Base-by-base conservation (phyloP, 2,888 invertebrate genomes). In the Nemotelus nigrinus region DNA sequence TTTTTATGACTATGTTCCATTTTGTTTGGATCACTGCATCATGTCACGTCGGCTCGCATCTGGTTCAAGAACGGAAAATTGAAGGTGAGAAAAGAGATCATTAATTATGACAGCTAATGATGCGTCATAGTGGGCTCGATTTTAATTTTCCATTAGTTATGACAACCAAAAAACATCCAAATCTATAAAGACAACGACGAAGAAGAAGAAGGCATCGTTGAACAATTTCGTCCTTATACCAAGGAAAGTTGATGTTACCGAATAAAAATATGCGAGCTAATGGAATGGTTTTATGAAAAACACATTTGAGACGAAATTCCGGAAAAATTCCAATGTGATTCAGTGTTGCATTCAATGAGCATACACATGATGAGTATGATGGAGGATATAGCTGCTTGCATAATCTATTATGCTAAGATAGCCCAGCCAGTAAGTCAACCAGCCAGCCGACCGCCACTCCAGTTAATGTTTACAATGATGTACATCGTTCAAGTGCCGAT, bases 71-170 rank as follows among this genome's bases (percentile, higher is more conserved):
- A 25, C 25, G 25, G 25, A 25, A 25, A 25, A 5, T n/a, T n/a
- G 47, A 48, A 74, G 74, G 74, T 74, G 74, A 45, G 48, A 58
- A 41, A 60, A 45, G 48, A 63, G 25, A 58, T 74, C 74, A 63
- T 74, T 74, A 74, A 74, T 74, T 74, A 74, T 74, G 74, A 74
- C 74, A 74, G 74, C 60, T 74, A 74, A 74, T 74, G 74, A 74
- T 5, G 25, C 25, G 63, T 63, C 25, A 25, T 25, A 25, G 25
- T 25, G 25, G 25, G 25, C 25, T 25, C 25, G 41, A 25, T 43
- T 10, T 53, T 41, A 48, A 63, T 63, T 45, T 55, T 55, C 70
- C 70, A 70, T 70, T 70, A 39, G 60, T 7, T 41, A 58, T 58
- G 25, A 5, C n/a, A 57, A 57, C 3, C 25, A 57, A 25, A 53